Conservation (phyloP, 1,140 invertebrate species). For the Drosophila setifemur region DNA sequence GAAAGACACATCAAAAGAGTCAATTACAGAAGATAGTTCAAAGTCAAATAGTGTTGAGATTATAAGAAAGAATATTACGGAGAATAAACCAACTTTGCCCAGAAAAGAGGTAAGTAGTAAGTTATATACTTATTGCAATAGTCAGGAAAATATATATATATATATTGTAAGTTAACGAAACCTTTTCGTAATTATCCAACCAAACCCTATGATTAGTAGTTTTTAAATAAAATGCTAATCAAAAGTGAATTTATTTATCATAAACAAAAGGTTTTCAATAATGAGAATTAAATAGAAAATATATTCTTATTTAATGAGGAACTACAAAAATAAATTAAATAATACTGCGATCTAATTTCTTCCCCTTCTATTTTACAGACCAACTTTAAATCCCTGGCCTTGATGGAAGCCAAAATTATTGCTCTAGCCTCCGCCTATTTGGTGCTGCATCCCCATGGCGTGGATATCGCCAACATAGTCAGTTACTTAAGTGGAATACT, state of each 20-base stretch:
- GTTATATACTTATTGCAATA: too few relatives aligned
- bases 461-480: constrained; percentile 92
- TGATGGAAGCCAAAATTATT: constrained; percentile 87
- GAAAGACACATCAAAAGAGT: constrained; percentile 17
- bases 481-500: constrained; percentile 90
- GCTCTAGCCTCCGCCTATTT: constrained; percentile 92
- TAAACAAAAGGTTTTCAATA: too few relatives aligned
- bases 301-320: too few relatives aligned
- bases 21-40: constrained; percentile 15
- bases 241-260: too few relatives aligned
- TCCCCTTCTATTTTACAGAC: constrained; percentile 3
- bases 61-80: not conserved
- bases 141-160: too few relatives aligned
- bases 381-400: constrained; percentile 79
- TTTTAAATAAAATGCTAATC: too few relatives aligned
- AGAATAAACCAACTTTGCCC: not conserved
- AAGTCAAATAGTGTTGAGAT: constrained; percentile 7
- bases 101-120: constrained; percentile 29
- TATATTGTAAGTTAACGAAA: too few relatives aligned
- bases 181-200: too few relatives aligned
- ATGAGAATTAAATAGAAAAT: too few relatives aligned
- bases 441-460: constrained; percentile 94
- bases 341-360: not conserved
- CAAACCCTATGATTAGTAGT: too few relatives aligned
- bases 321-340: too few relatives aligned